Evolutionary conservation across 35 echinoderm and acorn worm genomes (phyloP).

Genomic region (Patiria miniata): DNA sequence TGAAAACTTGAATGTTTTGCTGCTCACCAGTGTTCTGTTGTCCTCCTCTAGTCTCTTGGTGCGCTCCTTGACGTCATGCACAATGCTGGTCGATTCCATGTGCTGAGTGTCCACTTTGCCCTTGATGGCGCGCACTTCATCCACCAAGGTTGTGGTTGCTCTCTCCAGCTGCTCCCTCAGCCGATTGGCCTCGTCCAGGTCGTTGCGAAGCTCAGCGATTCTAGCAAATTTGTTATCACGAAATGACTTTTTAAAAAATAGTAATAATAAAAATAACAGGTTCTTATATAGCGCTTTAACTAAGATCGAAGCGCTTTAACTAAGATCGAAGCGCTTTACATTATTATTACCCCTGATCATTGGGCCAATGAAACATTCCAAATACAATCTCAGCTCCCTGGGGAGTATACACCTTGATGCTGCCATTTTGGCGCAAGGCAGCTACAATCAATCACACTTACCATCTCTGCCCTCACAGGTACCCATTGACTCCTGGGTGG

Average conservation of each 20-base stretch:
- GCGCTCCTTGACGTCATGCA: constrained; percentile 92
- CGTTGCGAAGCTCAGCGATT: constrained; percentile 84
- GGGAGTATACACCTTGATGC: no score
- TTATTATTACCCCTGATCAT: no score
- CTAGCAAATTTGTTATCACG: neutral
- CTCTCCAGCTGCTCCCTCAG: constrained; percentile 91
- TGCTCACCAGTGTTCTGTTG: constrained; percentile 82
- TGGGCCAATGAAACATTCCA: no score
- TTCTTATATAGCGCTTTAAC: neutral
- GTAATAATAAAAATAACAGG: neutral
- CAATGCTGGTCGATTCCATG: constrained; percentile 71
- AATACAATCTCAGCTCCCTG: no score
- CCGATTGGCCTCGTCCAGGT: constrained; percentile 90
- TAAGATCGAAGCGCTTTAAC: no score
- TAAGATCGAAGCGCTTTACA: no score
- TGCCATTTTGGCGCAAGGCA: no score
- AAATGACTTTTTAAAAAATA: no score
- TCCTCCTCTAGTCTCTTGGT: constrained; percentile 94
- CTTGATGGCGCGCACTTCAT: constrained; percentile 90
- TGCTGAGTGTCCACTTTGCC: constrained; percentile 59
- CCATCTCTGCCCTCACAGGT: no score
- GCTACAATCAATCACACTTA: no score
- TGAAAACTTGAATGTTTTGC: neutral
- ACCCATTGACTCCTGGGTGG: no score
- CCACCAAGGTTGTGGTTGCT: constrained; percentile 81